phyloP scores from a whole-genome alignment of 2,113 vertebrate species.

The Corythornis cristatus region DNA sequence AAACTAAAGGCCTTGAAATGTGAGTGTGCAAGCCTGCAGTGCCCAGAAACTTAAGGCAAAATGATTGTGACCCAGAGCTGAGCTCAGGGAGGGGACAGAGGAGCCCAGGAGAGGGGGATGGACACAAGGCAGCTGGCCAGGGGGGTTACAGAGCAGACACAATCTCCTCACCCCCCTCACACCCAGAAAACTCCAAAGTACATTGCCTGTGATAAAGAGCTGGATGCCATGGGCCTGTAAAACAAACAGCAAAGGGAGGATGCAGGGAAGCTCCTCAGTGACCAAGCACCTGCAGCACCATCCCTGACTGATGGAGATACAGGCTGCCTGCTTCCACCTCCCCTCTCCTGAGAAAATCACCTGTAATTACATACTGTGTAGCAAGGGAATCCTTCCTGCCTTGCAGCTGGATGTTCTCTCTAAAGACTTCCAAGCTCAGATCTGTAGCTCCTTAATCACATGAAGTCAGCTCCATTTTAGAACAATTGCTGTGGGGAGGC shows the following conservation, averaged over 20 bases:
- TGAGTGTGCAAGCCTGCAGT: fast-evolving
- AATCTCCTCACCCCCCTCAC: neutral
- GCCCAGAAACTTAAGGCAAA: neutral
- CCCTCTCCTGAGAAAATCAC: neutral
- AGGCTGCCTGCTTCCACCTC: neutral
- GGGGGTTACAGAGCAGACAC: neutral
- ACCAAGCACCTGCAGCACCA: neutral
- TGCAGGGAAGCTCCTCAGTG: neutral
- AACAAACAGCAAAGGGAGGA: neutral
- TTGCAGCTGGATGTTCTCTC: neutral
- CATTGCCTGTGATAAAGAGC: neutral
- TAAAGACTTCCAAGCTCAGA: neutral
- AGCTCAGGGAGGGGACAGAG: too few relatives aligned
- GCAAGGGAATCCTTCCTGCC: neutral
- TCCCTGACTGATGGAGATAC: neutral
- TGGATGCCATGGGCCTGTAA: neutral
- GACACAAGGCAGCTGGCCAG: too few relatives aligned
- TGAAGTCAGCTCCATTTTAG: neutral
- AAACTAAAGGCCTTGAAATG: neutral
- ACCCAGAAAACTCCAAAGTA: neutral
- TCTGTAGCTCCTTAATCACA: neutral
- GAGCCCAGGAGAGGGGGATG: too few relatives aligned
- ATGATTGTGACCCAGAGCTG: neutral
- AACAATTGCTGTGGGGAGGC: neutral
- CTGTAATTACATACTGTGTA: neutral